Evolutionary conservation across 1,140 invertebrate genomes (phyloP), one percentile per base, ranked within the genome.

Genomic region (Camponotus pennsylvanicus): DNA sequence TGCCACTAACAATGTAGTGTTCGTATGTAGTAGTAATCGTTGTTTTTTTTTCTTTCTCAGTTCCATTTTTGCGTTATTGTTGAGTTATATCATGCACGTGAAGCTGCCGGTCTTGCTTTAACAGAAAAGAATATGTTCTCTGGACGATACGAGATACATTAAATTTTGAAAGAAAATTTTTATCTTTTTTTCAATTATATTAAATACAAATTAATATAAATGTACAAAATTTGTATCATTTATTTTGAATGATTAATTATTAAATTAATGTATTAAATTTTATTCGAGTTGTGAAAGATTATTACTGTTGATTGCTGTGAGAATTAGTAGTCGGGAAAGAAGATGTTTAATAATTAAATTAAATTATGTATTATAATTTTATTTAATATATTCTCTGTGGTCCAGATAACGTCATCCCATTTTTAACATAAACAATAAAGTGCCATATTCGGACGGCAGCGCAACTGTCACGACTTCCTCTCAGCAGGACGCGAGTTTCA

Each of bases 1-100:
- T 89, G 91, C 85, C 83, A 89, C 55, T 91, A 92, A 88, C 86
- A 91, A 90, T 89, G 85, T 71, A 83, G 90, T 92, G 87, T 87
- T 91, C 86, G 88, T 91, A 88, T 90, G 85, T 90, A 89, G 92
- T 90, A 90, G 84, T 87, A 88, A 86, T 82, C 27, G 69, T 83
- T 83, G 79, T 82, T 87, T 80, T 88, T 90, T 69, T 87, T 79
- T 70, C 27, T 90, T 89, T 86, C 87, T 79, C 52, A 88, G 86
- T 42, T 84, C 67, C 88, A 78, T 67, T 88, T 42, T 88, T 87
- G 75, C 78, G 88, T 76, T 79, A 57, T 79, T 88, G 79, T 89
- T 83, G 70, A 77, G 69, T 75, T 83, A 55, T 75, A 61, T 49
- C 55, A 32, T 9, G 69, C 79, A 83, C 45, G 79, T 83, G 79